These are phyloP conservation scores for Agrenia bidenticulata DNA, from an alignment of 2,888 invertebrate genomes.

Conservation along the genomic window DNA sequence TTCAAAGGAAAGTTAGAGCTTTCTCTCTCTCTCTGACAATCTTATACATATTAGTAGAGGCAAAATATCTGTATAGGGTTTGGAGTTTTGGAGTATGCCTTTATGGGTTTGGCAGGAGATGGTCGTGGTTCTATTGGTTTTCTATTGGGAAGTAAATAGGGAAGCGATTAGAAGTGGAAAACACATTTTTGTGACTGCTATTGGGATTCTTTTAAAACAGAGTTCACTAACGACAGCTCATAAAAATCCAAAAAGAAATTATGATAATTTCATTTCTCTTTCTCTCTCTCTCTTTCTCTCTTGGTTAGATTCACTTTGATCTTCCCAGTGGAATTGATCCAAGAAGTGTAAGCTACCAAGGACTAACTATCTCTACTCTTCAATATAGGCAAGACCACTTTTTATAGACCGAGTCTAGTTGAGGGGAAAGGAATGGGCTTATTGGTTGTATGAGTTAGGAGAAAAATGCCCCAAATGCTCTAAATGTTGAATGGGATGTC, in stretches of 20 bases:
- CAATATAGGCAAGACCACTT: no score
- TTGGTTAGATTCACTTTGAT: neutral
- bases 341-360: neutral
- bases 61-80: no score
- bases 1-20: no score
- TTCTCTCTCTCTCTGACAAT: no score
- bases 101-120: neutral
- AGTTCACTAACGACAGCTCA: slow-evolving; percentile 10
- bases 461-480: no score
- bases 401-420: no score
- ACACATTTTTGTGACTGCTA: slow-evolving; percentile 3
- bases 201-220: slow-evolving; percentile 8
- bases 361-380: no score
- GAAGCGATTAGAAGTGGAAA: neutral
- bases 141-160: neutral
- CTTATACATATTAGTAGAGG: no score
- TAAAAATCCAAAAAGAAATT: slow-evolving; percentile 10
- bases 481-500: no score
- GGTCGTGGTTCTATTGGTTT: neutral
- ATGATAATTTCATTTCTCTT: slow-evolving; percentile 10
- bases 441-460: no score
- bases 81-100: neutral
- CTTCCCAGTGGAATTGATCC: slow-evolving; percentile 6
- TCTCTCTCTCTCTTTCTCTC: neutral
- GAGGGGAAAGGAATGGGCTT: no score